phyloP scores from a whole-genome alignment of 2,113 vertebrate genomes.

The Dipodomys stephensi region DNA sequence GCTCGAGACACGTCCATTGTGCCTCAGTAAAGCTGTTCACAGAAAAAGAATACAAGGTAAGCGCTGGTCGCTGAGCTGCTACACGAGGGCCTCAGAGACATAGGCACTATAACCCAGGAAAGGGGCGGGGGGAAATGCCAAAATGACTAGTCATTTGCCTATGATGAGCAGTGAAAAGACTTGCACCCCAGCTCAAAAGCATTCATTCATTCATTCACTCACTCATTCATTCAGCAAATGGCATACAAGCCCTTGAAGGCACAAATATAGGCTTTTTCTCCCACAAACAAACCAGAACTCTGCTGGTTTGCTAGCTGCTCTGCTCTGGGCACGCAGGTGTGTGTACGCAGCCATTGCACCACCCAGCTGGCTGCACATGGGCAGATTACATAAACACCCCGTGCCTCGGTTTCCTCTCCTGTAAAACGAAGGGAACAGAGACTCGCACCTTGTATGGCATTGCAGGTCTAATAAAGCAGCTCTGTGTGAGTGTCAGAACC shows the following conservation, averaged over 20 bases:
- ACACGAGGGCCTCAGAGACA: neutral
- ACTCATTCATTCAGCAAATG: neutral
- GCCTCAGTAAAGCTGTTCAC: neutral
- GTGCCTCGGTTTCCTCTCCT: neutral
- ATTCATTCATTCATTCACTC: neutral
- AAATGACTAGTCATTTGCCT: neutral
- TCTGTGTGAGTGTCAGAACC: neutral
- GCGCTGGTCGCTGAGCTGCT: neutral
- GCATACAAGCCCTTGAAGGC: neutral
- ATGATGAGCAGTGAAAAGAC: neutral
- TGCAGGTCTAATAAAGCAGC: neutral
- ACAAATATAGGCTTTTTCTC: neutral
- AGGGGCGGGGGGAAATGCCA: neutral
- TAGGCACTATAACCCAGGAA: neutral
- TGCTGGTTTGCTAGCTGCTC: neutral
- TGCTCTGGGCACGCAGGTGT: neutral
- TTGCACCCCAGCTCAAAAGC: neutral
- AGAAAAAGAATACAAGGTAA: neutral
- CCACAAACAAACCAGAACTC: neutral
- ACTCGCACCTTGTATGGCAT: accelerated
- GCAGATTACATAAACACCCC: neutral
- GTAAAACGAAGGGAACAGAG: neutral
- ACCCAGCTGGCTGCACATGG: neutral
- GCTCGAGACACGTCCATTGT: neutral
- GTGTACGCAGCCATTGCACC: neutral